Evolutionary conservation across 1,140 invertebrate genomes (phyloP), one percentile per base, ranked within the genome.

Genomic region (Drosophila funebris): DNA sequence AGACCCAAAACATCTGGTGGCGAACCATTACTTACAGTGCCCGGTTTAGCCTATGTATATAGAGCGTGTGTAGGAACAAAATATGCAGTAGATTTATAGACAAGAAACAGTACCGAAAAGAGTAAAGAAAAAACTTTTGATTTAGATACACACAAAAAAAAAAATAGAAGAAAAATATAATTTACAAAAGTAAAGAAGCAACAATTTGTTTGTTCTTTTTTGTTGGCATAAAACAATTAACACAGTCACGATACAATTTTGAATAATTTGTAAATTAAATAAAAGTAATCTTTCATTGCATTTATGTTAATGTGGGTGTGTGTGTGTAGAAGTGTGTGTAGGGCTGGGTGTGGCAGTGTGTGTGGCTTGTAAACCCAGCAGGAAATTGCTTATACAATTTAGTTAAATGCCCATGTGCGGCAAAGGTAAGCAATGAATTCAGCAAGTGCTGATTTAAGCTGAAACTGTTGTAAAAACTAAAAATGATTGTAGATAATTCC

Each of bases 21-120:
- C 29, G 70, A 74, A 58, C 72, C 79, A 85, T 93, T 95, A 96
- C 95, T 96, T 95, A 96, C 95, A 93, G 94, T 94, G 80, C 92
- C 93, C 60, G 94, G 95, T 92, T 96, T 96, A 90, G 95, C 95
- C 95, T 96, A 93, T 62, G 64, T 85, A 36, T 36, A 74, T 52
- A 80, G 73, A 73, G 81, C 62, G 78, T 87, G 82, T 85, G 67
- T 76, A 68, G 57, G 48, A 85, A 84, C 78, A 75, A 87, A 85
- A 71, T 79, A 84, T 79, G 80, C 80, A 78, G 78, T 74, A 70
- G 60, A 57, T 76, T 56, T 81, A 77, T 70, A 77, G 74, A 73
- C 66, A 73, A 64, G 52, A 79, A 76, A 69, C 70, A 75, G 77
- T 82, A 87, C 82, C 82, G 83, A 87, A 87, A 87, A 87, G 78